Percentiles rank a stretch among this genome's conserved stretches.
Conservation (phyloP, 2,113 vertebrate genomes). For the Pseudonaja textilis region DNA sequence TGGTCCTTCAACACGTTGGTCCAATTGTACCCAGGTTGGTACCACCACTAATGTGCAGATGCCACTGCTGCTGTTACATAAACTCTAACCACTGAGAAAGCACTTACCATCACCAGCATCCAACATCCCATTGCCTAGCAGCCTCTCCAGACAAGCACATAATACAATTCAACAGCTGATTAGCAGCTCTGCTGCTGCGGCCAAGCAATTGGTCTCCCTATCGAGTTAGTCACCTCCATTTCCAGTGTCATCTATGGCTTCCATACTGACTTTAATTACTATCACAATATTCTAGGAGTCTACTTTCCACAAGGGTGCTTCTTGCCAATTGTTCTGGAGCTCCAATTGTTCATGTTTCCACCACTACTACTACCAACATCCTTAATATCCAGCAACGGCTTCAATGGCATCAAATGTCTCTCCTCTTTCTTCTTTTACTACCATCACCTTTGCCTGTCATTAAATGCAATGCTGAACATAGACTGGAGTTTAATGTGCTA, state of each 20-base stretch:
- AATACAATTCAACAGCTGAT: neutral
- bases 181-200: neutral
- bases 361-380: neutral
- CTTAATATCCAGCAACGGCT: neutral
- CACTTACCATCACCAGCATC: neutral
- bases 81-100: neutral
- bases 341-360: neutral
- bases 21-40: neutral
- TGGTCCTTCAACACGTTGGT: neutral
- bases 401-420: neutral
- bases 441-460: neutral
- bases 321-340: neutral
- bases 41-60: neutral
- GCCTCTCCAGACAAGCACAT: neutral
- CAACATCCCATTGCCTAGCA: neutral
- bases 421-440: neutral
- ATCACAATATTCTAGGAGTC: neutral
- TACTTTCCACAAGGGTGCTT: neutral
- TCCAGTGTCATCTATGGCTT: neutral
- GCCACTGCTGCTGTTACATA: neutral
- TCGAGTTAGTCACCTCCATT: neutral
- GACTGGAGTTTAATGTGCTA: neutral
- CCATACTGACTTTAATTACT: neutral
- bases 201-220: neutral
- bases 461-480: neutral